Conservation (phyloP, 2,888 invertebrate genomes). For the Theretra japonica region DNA sequence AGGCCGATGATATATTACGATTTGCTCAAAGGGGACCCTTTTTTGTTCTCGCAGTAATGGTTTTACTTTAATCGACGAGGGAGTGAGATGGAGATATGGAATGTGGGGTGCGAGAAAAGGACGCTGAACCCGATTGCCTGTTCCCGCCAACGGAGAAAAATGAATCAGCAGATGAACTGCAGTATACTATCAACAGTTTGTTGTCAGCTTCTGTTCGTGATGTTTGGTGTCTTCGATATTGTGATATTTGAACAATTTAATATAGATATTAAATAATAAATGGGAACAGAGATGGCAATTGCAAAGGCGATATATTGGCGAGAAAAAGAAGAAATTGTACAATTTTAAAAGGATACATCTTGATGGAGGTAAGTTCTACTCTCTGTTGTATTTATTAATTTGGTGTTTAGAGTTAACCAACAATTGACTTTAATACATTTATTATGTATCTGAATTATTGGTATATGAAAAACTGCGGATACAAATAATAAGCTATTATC, state of each 20-base stretch:
- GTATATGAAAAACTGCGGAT: background rate
- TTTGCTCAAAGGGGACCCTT: conserved; percentile 84
- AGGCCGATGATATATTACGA: conserved; percentile 83
- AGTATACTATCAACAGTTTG: conserved; percentile 79
- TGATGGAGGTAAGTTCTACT: conserved; percentile 4
- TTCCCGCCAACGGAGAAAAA: conserved; percentile 77
- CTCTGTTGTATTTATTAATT: background rate
- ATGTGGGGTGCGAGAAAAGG: conserved; percentile 52
- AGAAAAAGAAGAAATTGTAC: background rate
- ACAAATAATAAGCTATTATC: background rate
- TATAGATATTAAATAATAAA: background rate
- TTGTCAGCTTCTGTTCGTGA: conserved; percentile 56
- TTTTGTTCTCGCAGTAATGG: conserved; percentile 84
- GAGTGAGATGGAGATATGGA: conserved; percentile 50
- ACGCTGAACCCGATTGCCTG: conserved; percentile 61
- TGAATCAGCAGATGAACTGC: conserved; percentile 71
- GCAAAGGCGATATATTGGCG: background rate
- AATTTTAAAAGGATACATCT: background rate
- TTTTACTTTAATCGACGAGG: conserved; percentile 78
- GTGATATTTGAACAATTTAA: background rate
- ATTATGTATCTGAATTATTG: background rate
- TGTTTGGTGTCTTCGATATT: conserved; percentile 28
- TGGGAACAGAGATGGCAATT: background rate
- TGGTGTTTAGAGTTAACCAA: background rate
- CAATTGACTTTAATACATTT: background rate